These are phyloP conservation scores for Chymomyza caudatula DNA, from an alignment of 2,888 invertebrate genomes.

Conservation along the genomic window DNA sequence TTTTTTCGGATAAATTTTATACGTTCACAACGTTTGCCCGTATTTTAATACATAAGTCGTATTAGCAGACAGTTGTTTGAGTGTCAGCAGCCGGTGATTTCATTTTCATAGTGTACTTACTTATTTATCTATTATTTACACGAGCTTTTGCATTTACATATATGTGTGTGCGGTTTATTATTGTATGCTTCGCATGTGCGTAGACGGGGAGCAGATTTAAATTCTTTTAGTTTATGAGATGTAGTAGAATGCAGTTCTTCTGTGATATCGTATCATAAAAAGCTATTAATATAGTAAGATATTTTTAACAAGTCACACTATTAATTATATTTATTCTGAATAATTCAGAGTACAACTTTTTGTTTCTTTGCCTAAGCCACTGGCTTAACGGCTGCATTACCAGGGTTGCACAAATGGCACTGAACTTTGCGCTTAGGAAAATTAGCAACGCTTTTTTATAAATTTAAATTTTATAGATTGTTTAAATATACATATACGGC, in stretches of 20 bases:
- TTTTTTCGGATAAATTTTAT: background rate
- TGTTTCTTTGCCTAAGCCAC: background rate
- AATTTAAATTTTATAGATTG: background rate
- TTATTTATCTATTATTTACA: background rate
- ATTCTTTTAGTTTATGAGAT: too few species aligned
- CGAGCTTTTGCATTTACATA: background rate
- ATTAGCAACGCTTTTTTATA: background rate
- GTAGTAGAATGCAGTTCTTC: too few species aligned
- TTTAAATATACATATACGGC: background rate
- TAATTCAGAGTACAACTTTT: background rate
- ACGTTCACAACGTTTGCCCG: background rate
- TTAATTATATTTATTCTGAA: background rate
- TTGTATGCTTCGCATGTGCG: background rate
- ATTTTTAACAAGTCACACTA: background rate
- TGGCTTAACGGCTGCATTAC: background rate
- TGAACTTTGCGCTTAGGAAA: background rate
- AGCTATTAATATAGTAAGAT: background rate
- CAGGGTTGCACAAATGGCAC: background rate
- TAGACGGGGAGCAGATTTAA: background rate
- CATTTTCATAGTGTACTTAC: slow-evolving; percentile 15
- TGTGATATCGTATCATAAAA: background rate
- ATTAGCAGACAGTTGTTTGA: background rate
- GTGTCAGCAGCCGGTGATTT: slow-evolving; percentile 44
- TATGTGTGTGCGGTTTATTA: slow-evolving; percentile 18
- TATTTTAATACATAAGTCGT: background rate